A percentile compares a stretch with the other conserved stretches of the same genome.
Conservation (phyloP, 2,797 vertebrate species). For the Cyclopterus lumpus region DNA sequence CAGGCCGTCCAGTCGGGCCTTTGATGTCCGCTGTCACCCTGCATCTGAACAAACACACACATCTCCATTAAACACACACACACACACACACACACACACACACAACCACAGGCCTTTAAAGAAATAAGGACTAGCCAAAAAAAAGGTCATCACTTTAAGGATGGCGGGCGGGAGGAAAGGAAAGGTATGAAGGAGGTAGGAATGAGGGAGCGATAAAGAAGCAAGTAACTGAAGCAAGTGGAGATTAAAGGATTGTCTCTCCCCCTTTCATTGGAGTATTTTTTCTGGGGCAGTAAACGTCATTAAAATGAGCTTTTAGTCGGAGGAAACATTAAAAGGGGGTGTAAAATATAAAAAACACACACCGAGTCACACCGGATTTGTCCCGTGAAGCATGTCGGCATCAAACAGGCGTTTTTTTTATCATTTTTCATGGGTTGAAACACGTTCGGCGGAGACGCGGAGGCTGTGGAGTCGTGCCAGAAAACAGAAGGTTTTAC, state of each 20-base stretch:
- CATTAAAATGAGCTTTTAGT: constrained; percentile 27
- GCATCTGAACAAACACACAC: constrained; percentile 63
- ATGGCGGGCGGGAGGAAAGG: too few relatives aligned
- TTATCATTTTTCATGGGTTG: too few relatives aligned
- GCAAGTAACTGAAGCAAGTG: too few relatives aligned
- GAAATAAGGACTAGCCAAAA: too few relatives aligned
- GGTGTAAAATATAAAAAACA: neutral
- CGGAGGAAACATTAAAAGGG: constrained; percentile 33
- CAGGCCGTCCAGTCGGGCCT: constrained; percentile 26
- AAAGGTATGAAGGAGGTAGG: too few relatives aligned
- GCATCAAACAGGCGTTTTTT: constrained; percentile 36
- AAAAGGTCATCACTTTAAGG: too few relatives aligned
- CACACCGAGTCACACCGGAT: constrained; percentile 8
- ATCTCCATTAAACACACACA: constrained; percentile 4
- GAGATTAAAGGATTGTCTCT: too few relatives aligned
- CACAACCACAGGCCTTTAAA: neutral
- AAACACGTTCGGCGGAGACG: neutral
- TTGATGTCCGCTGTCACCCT: constrained; percentile 43
- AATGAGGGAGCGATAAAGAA: too few relatives aligned
- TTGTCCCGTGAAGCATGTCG: constrained; percentile 10
- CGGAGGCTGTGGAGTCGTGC: constrained; percentile 24
- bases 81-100: constrained; percentile 13
- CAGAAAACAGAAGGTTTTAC: constrained; percentile 54
- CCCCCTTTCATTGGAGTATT: too few relatives aligned
- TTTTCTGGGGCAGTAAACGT: too few relatives aligned